Percentiles rank a stretch among this genome's conserved stretches.
phyloP scores from a whole-genome alignment of 2,797 vertebrate species.

The Myotis daubentonii region DNA sequence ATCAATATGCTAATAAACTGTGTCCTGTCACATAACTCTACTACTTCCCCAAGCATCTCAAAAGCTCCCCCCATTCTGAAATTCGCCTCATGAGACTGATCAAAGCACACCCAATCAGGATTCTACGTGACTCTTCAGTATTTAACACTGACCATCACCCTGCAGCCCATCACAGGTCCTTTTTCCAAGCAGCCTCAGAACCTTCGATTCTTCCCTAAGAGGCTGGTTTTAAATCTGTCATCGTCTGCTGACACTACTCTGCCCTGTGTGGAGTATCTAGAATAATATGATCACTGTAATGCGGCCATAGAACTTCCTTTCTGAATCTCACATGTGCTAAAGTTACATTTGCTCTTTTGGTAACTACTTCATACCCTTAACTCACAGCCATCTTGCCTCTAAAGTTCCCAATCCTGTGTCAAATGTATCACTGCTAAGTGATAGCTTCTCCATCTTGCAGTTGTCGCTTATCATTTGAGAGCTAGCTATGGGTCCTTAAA shows the following conservation, averaged over 20 bases:
- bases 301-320: background rate
- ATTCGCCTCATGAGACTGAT: background rate
- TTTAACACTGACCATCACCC: background rate
- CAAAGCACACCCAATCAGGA: background rate
- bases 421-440: background rate
- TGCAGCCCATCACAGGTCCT: background rate
- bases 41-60: background rate
- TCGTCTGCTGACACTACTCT: background rate
- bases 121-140: background rate
- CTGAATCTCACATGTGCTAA: background rate
- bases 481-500: background rate
- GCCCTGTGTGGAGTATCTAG: background rate
- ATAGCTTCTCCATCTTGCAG: background rate
- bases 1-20: background rate
- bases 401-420: background rate
- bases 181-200: background rate
- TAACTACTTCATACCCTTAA: background rate
- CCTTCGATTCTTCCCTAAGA: background rate
- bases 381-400: background rate
- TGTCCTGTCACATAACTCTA: background rate
- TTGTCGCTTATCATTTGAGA: background rate
- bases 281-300: background rate
- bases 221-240: background rate
- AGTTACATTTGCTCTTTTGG: background rate
- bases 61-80: background rate